Percentiles rank a stretch among this genome's conserved stretches.
These are phyloP conservation scores for Tupiocoris notatus DNA, from an alignment of 2,888 invertebrate species.

Conservation along the genomic window DNA sequence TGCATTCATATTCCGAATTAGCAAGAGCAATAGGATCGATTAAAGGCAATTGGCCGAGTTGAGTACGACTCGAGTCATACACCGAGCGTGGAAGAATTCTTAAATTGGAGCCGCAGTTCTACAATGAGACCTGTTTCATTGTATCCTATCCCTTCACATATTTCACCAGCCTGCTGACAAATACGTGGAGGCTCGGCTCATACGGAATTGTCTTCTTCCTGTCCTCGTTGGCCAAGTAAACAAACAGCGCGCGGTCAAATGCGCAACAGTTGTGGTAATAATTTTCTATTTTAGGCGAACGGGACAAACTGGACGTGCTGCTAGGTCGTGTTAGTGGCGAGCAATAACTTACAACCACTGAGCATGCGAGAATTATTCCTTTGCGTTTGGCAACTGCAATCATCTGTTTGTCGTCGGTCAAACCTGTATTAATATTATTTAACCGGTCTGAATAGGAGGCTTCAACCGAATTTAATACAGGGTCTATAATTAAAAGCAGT, in stretches of 20 bases:
- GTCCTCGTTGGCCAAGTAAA: background rate
- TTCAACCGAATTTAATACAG: too few relatives aligned
- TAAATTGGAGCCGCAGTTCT: background rate
- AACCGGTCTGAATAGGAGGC: too few relatives aligned
- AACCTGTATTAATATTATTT: too few relatives aligned
- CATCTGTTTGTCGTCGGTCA: too few relatives aligned
- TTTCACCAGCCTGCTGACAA: background rate
- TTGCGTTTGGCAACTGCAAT: too few relatives aligned
- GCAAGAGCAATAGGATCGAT: background rate
- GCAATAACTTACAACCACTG: too few relatives aligned
- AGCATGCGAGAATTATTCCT: too few relatives aligned
- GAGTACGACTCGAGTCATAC: background rate
- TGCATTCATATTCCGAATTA: background rate
- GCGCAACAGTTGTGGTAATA: background rate
- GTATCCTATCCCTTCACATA: background rate
- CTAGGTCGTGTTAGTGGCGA: too few relatives aligned
- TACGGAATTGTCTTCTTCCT: background rate
- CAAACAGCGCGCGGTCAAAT: background rate
- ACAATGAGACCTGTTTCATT: background rate
- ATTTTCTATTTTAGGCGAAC: background rate
- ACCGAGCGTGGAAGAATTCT: background rate
- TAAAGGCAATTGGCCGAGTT: background rate
- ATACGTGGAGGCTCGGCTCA: background rate
- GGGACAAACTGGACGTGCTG: background rate
- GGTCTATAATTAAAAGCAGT: too few relatives aligned